These are phyloP conservation scores for Trissoscelio sp. DNA, from an alignment of 2,888 invertebrate genomes.

Conservation along the genomic window DNA sequence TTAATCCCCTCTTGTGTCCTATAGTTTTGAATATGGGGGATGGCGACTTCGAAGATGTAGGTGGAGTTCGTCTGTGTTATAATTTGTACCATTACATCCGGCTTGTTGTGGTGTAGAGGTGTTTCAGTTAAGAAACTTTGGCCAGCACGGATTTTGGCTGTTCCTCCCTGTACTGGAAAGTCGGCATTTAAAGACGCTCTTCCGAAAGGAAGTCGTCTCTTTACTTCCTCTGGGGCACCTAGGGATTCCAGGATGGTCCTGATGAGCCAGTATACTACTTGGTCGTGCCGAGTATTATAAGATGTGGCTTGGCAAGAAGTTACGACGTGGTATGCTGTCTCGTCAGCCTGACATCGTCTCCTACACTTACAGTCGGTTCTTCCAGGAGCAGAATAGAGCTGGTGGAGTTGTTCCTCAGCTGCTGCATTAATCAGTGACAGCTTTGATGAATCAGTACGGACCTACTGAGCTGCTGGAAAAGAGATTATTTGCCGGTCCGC, in stretches of 20 bases:
- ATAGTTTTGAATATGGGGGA: too few relatives aligned
- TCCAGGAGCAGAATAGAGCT: constrained; percentile 6
- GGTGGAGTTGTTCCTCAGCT: constrained; percentile 28
- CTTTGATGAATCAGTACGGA: neutral
- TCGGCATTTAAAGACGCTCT: constrained; percentile 6
- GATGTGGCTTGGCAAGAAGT: neutral
- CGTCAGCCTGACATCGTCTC: constrained; percentile 5
- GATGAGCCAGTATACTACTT: neutral
- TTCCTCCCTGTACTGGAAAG: neutral
- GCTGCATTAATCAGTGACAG: neutral
- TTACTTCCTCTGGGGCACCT: neutral
- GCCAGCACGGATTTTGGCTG: constrained; percentile 8
- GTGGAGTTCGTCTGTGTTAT: neutral
- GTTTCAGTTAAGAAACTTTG: constrained; percentile 8
- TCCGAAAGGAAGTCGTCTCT: neutral
- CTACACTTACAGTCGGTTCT: neutral
- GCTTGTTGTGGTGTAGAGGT: constrained; percentile 16
- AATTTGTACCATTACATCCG: constrained; percentile 11
- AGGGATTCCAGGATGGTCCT: neutral
- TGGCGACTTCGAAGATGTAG: constrained; percentile 8
- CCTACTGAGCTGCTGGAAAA: neutral
- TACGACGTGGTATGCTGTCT: constrained; percentile 24
- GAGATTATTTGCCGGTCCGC: neutral
- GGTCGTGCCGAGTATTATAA: constrained; percentile 10
- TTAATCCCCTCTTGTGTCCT: too few relatives aligned